Conservation (phyloP, 2,113 vertebrate species). For the Corythornis cristatus region DNA sequence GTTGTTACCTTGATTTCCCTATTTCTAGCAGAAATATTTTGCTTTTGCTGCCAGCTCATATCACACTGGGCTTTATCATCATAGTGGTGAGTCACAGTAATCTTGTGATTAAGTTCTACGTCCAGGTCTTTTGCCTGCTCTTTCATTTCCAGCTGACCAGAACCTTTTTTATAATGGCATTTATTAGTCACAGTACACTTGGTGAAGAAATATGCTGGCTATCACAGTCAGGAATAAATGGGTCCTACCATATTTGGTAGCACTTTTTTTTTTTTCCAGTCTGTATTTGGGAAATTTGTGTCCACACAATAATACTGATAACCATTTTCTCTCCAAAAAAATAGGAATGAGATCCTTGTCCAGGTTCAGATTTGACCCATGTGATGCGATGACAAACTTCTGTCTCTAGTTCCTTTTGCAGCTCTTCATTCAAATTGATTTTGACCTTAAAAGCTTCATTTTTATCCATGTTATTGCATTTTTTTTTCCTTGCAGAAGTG, state of each 20-base stretch:
- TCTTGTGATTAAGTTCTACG: conserved; percentile 38
- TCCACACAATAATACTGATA: neutral
- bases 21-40: neutral
- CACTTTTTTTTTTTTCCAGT: conserved; percentile 24
- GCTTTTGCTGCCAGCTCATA: neutral
- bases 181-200: conserved; percentile 46
- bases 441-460: neutral
- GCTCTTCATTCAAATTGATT: neutral
- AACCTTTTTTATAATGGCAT: neutral
- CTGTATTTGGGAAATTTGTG: neutral
- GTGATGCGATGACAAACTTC: neutral
- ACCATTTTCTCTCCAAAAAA: conserved; percentile 2
- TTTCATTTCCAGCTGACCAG: conserved; percentile 38
- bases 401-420: neutral
- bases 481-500: conserved; percentile 18
- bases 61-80: conserved; percentile 10
- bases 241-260: conserved; percentile 13
- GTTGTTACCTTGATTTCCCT: neutral
- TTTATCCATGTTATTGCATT: neutral
- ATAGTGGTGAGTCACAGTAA: conserved; percentile 8
- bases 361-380: neutral
- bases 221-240: neutral
- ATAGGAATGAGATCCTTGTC: neutral
- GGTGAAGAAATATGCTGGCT: conserved; percentile 42
- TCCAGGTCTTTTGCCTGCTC: conserved; percentile 33